Conservation (phyloP, 2,888 invertebrate genomes). For the Nephrocerus scutellatus region DNA sequence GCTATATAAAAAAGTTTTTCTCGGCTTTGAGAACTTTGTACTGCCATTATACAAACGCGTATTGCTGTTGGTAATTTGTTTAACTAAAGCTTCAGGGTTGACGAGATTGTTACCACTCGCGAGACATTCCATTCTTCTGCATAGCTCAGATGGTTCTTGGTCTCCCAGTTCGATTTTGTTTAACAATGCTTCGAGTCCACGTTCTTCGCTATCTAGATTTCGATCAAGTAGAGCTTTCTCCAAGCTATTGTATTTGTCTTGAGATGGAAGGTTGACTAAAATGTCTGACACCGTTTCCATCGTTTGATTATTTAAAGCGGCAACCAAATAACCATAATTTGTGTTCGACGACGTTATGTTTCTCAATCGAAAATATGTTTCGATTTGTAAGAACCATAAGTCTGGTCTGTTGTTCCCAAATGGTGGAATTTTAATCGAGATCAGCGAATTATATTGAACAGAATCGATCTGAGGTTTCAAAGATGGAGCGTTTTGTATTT, state of each 20-base stretch:
- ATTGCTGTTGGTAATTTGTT: no score
- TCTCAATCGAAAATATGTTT: constrained; percentile 8
- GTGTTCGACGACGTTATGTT: constrained; percentile 9
- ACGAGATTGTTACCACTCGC: constrained; percentile 5
- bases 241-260: constrained; percentile 5
- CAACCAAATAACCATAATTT: constrained; percentile 9
- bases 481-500: no score
- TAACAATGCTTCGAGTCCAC: constrained; percentile 5
- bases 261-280: constrained; percentile 2
- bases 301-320: constrained; percentile 3
- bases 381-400: constrained; percentile 10
- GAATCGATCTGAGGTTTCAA: no score
- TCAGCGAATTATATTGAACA: no score
- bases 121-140: constrained; percentile 5
- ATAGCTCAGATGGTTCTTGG: constrained; percentile 1
- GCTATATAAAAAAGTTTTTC: not conserved
- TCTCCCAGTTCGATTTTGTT: constrained; percentile 6
- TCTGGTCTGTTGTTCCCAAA: constrained; percentile 10
- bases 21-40: not conserved
- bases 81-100: no score
- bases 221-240: constrained; percentile 6
- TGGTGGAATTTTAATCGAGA: constrained; percentile 4
- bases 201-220: constrained; percentile 11
- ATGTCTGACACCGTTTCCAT: constrained; percentile 11
- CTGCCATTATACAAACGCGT: no score